These are phyloP conservation scores for Thalassarche chlororhynchos DNA, from an alignment of 2,113 vertebrate species.

Conservation along the genomic window DNA sequence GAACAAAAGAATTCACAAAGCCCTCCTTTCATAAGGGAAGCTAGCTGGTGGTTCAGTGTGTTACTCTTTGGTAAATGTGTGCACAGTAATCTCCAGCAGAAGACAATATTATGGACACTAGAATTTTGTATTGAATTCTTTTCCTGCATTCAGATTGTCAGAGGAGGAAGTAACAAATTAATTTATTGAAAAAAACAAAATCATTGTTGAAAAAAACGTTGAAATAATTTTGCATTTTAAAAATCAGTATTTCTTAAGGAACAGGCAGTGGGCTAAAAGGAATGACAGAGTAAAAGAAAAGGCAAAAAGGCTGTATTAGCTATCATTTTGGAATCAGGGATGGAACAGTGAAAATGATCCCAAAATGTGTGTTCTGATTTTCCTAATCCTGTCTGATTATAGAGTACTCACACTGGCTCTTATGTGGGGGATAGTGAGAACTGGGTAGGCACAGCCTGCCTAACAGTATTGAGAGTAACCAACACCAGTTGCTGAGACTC, in stretches of 20 bases:
- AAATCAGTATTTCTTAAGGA: not conserved
- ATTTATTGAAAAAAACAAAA: not conserved
- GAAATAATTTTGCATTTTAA: slow-evolving; percentile 14
- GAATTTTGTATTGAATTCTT: not conserved
- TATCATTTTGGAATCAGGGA: not conserved
- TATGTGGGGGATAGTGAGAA: not conserved
- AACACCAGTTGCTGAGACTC: not conserved
- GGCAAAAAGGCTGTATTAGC: not conserved
- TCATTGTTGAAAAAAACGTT: too few species aligned
- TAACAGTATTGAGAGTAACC: not conserved
- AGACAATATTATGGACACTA: not conserved
- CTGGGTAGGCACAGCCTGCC: not conserved
- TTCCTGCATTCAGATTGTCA: not conserved
- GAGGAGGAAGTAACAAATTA: not conserved
- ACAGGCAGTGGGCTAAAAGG: not conserved
- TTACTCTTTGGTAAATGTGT: slow-evolving; percentile 5
- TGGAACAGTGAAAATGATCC: not conserved
- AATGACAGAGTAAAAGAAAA: not conserved
- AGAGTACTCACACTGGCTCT: not conserved
- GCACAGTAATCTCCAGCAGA: not conserved
- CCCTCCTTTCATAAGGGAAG: slow-evolving; percentile 46
- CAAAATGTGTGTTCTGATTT: not conserved
- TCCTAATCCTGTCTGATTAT: not conserved
- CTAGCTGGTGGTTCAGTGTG: not conserved
- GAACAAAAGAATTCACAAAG: slow-evolving; percentile 71